Evolutionary conservation across 1,140 invertebrate genomes (phyloP).

Genomic region (Cherax destructor): DNA sequence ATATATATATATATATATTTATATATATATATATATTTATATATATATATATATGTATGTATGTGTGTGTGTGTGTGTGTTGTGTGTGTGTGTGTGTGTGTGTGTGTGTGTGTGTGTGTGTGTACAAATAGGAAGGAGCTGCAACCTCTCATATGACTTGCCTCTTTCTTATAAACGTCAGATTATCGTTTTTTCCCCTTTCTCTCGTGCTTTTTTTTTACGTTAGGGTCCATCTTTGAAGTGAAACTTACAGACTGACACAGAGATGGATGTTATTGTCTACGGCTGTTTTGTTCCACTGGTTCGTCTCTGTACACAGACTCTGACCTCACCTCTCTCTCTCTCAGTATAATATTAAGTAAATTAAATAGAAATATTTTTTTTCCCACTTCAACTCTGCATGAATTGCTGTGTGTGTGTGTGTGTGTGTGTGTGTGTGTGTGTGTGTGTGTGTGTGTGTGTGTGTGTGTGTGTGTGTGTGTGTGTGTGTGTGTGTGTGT

Average conservation of each 20-base stretch:
- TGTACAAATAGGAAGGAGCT: background rate
- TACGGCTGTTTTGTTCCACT: background rate
- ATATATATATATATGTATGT: background rate
- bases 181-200: background rate
- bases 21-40: too few species aligned
- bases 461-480: too few species aligned
- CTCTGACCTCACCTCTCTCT: background rate
- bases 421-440: too few species aligned
- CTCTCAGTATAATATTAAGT: too few species aligned
- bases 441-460: too few species aligned
- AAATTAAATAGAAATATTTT: background rate
- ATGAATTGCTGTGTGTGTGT: too few species aligned
- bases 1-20: too few species aligned
- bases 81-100: constrained; percentile 32
- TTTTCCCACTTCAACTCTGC: background rate
- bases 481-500: too few species aligned
- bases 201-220: too few species aligned
- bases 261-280: background rate
- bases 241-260: background rate
- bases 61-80: constrained; percentile 23
- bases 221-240: too few species aligned
- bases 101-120: background rate
- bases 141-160: background rate
- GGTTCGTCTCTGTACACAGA: background rate
- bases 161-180: background rate